Percentiles rank a stretch among this genome's conserved stretches.
Evolutionary conservation across 1,140 invertebrate genomes (phyloP).

Genomic region (Odontomachus brunneus): DNA sequence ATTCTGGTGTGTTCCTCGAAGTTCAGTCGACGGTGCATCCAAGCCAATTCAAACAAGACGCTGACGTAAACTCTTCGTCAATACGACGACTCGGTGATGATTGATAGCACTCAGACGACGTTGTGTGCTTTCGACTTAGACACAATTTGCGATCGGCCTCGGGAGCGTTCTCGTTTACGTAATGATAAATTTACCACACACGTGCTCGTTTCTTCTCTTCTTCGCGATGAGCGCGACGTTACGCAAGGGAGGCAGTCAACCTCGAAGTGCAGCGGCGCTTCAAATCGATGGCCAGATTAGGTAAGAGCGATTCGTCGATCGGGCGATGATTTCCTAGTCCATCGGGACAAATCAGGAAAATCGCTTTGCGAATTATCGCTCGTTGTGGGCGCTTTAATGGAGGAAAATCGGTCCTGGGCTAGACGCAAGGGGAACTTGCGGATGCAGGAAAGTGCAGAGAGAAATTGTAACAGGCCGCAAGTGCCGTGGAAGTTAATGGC

Average conservation of each 20-base stretch:
- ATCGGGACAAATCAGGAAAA: constrained; percentile 12
- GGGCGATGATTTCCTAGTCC: constrained; percentile 9
- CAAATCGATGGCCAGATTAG: constrained; percentile 66
- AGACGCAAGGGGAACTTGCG: no score
- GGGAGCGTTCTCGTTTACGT: constrained; percentile 62
- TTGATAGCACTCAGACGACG: neutral
- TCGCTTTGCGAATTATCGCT: neutral
- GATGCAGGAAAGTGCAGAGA: neutral
- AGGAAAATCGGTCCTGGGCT: no score
- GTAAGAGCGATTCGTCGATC: constrained; percentile 63
- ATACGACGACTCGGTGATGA: constrained; percentile 8
- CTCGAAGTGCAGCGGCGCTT: constrained; percentile 64
- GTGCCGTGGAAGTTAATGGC: no score
- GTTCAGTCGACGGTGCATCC: neutral
- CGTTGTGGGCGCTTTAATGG: no score
- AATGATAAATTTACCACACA: constrained; percentile 65
- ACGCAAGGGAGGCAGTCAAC: constrained; percentile 64
- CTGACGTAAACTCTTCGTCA: constrained; percentile 15
- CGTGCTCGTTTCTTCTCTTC: constrained; percentile 25
- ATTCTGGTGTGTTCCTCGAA: neutral
- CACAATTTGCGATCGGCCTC: constrained; percentile 47
- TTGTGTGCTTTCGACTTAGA: constrained; percentile 25
- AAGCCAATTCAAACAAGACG: constrained; percentile 23
- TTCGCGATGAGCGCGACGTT: constrained; percentile 33
- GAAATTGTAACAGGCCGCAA: neutral